phyloP scores from a whole-genome alignment of 2,113 vertebrate genomes.

The Arothron firmamentum region DNA sequence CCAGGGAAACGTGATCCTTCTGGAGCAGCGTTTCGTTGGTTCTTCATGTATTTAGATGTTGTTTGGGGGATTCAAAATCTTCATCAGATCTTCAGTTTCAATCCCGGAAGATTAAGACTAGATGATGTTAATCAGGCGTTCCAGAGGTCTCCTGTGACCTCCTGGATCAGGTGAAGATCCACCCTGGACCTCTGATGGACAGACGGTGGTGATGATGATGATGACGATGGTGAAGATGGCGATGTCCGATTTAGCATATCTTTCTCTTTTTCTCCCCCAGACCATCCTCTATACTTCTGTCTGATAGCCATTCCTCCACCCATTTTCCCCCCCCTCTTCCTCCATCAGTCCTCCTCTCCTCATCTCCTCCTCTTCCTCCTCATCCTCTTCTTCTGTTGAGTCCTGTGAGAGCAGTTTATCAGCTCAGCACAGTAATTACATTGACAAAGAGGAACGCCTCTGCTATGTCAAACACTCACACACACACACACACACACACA shows the following conservation, averaged over 20 bases:
- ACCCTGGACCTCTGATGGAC: no score
- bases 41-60: no score
- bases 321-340: background rate
- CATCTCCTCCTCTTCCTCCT: background rate
- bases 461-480: constrained; percentile 8
- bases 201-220: no score
- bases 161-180: no score
- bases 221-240: no score
- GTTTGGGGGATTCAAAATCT: no score
- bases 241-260: background rate
- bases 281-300: background rate
- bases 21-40: no score
- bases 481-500: constrained; percentile 6
- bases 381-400: background rate
- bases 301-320: background rate
- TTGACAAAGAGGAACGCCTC: constrained; percentile 11
- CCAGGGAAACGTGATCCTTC: no score
- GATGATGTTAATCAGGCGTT: no score
- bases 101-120: no score
- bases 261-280: background rate
- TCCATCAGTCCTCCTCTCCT: background rate
- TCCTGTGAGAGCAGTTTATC: constrained; percentile 48
- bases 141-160: no score
- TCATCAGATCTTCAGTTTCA: no score
- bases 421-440: constrained; percentile 48